Evolutionary conservation across 2,888 invertebrate genomes (phyloP).

Genomic region (Amphipyra tragopoginis): DNA sequence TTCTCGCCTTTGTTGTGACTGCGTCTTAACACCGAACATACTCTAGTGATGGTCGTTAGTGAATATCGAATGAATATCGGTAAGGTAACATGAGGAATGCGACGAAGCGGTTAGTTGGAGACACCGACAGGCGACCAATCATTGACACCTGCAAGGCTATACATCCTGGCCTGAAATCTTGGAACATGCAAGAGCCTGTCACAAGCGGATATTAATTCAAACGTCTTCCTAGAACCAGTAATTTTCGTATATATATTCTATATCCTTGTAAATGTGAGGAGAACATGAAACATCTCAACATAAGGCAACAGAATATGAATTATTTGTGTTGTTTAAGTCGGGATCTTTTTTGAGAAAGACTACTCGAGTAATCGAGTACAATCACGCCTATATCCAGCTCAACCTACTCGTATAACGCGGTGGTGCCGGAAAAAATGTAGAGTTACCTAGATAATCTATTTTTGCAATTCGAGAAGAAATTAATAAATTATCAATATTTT

Average conservation of each 20-base stretch:
- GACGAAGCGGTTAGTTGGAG: constrained; percentile 37
- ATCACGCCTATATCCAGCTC: too few relatives aligned
- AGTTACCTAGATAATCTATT: too few relatives aligned
- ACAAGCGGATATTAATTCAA: constrained; percentile 21
- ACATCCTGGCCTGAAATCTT: constrained; percentile 28
- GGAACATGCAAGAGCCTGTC: constrained; percentile 18
- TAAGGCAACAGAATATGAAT: too few relatives aligned
- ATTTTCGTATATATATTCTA: neutral
- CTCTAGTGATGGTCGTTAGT: constrained; percentile 36
- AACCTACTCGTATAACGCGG: too few relatives aligned
- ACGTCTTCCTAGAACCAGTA: constrained; percentile 8
- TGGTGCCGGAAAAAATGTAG: too few relatives aligned
- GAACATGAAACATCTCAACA: too few relatives aligned
- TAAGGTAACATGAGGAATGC: constrained; percentile 44
- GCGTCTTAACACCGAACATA: constrained; percentile 8
- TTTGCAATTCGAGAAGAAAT: too few relatives aligned
- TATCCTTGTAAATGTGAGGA: too few relatives aligned
- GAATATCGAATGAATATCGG: constrained; percentile 47
- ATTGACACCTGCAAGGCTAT: constrained; percentile 26
- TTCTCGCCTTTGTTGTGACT: constrained; percentile 1
- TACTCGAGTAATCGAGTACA: too few relatives aligned
- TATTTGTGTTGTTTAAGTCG: too few relatives aligned
- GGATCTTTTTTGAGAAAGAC: too few relatives aligned
- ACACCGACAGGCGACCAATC: constrained; percentile 42
- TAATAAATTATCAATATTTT: too few relatives aligned